These are phyloP conservation scores for Canis aureus DNA, from an alignment of 2,113 vertebrate genomes.

Conservation along the genomic window DNA sequence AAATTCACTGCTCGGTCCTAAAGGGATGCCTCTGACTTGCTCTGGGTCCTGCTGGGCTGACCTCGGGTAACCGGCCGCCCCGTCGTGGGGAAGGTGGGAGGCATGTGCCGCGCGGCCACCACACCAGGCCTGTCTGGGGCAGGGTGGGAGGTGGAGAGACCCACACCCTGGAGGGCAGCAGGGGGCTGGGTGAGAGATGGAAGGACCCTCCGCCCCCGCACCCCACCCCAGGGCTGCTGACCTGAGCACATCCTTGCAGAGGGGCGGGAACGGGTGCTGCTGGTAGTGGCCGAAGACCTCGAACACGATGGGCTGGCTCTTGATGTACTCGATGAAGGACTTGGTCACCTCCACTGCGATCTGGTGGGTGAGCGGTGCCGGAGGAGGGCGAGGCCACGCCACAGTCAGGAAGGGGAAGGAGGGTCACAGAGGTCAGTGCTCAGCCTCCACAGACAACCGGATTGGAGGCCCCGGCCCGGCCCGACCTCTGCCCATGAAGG, in stretches of 20 bases:
- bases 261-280: constrained; percentile 95
- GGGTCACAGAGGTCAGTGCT: no score
- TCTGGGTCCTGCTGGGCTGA: background rate
- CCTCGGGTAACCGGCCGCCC: accelerated
- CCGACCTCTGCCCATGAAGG: accelerated
- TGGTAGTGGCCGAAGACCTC: constrained; percentile 99
- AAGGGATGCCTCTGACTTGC: accelerated
- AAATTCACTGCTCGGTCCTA: no score
- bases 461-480: accelerated
- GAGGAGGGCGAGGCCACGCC: accelerated
- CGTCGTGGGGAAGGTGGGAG: accelerated
- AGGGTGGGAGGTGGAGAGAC: background rate
- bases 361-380: constrained; percentile 81
- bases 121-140: background rate
- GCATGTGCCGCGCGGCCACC: accelerated
- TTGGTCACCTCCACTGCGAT: constrained; percentile 98
- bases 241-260: constrained; percentile 98
- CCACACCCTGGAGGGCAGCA: background rate
- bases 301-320: constrained; percentile 97
- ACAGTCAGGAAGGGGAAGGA: accelerated
- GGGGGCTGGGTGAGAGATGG: no score
- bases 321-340: constrained; percentile 98
- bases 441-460: accelerated
- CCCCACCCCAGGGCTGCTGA: constrained; percentile 61
- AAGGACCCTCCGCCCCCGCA: background rate